These are phyloP conservation scores for Nomada fabriciana DNA, from an alignment of 2,888 invertebrate species.

Conservation along the genomic window DNA sequence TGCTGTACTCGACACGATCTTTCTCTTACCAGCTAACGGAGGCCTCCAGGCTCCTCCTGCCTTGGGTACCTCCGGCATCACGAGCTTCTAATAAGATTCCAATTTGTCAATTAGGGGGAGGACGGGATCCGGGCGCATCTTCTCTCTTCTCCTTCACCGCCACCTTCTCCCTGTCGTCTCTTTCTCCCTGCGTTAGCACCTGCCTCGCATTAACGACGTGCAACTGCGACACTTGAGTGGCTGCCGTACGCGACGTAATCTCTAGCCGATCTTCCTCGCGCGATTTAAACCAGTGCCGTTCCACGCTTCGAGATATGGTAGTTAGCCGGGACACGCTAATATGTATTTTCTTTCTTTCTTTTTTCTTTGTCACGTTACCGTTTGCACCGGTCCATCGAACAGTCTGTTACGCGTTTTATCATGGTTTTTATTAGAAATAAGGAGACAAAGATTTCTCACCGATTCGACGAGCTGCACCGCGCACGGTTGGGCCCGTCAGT, in stretches of 20 bases:
- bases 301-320: conserved; percentile 2
- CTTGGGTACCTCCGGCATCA: conserved; percentile 69
- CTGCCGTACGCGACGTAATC: conserved; percentile 59
- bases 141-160: conserved; percentile 61
- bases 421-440: neutral
- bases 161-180: conserved; percentile 57
- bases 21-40: conserved; percentile 41
- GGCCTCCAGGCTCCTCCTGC: conserved; percentile 59
- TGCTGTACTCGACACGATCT: conserved; percentile 35
- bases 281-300: conserved; percentile 49
- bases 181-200: conserved; percentile 66
- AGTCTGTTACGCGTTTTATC: neutral
- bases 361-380: neutral
- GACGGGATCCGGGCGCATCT: conserved; percentile 77
- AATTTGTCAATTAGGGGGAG: conserved; percentile 89
- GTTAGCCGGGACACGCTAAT: neutral
- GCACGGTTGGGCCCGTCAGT: conserved; percentile 35
- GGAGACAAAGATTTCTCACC: conserved; percentile 19
- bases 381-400: neutral
- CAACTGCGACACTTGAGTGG: conserved; percentile 65
- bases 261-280: conserved; percentile 51
- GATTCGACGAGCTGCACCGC: conserved; percentile 26
- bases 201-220: conserved; percentile 67
- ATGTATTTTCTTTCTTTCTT: conserved; percentile 39
- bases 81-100: conserved; percentile 87